Conservation (phyloP, 2,888 invertebrate species). For the Microchrysa polita region DNA sequence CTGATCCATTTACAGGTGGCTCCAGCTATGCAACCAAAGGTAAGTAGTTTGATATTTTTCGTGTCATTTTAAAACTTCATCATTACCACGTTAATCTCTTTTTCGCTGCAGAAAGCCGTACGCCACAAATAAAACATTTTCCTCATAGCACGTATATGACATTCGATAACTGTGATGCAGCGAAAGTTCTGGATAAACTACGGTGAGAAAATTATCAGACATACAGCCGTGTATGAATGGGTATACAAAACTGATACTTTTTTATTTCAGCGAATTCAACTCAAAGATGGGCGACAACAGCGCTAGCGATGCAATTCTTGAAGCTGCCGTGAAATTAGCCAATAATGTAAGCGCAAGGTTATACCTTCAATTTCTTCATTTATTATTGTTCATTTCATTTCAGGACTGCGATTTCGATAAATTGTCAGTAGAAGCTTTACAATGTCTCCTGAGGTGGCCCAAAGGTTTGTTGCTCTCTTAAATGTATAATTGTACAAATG, state of each 20-base stretch:
- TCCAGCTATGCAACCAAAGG: constrained; percentile 68
- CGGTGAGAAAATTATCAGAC: no score
- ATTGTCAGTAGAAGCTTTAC: constrained; percentile 68
- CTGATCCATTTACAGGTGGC: constrained; percentile 76
- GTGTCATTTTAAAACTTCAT: no score
- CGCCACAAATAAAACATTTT: constrained; percentile 55
- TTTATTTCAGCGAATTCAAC: constrained; percentile 76
- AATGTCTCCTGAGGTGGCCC: constrained; percentile 76
- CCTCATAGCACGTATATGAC: constrained; percentile 68
- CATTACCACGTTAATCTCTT: not conserved
- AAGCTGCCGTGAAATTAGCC: constrained; percentile 73
- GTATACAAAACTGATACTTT: no score
- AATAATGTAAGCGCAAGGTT: constrained; percentile 58
- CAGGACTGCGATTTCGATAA: constrained; percentile 56
- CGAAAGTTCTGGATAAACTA: constrained; percentile 77
- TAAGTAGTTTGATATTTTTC: no score
- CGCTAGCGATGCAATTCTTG: constrained; percentile 68
- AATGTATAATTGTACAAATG: no score
- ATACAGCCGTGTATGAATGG: no score
- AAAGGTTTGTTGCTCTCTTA: constrained; percentile 67
- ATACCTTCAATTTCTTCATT: not conserved
- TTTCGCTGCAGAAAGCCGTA: constrained; percentile 49
- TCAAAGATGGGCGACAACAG: constrained; percentile 68
- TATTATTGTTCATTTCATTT: not conserved
- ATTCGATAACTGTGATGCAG: constrained; percentile 81